A percentile compares a stretch with the other conserved stretches of the same genome.
phyloP scores from a whole-genome alignment of 2,113 vertebrate species.

The Kryptolebias marmoratus region DNA sequence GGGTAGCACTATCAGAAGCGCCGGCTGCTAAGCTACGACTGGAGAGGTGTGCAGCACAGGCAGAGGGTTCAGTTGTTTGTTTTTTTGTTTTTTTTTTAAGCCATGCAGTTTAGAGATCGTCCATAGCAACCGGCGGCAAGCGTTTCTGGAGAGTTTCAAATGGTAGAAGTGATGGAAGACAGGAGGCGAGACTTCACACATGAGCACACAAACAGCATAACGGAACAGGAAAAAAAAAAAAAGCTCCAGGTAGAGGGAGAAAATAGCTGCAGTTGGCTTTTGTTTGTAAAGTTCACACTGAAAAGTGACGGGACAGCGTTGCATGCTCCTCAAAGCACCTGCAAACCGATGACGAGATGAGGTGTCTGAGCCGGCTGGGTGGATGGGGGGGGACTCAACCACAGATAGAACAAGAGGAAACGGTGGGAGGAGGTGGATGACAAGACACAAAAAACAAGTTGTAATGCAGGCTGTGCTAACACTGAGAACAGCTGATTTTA shows the following conservation, averaged over 20 bases:
- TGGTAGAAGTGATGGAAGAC: conserved; percentile 36
- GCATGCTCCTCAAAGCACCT: conserved; percentile 63
- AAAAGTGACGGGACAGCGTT: conserved; percentile 50
- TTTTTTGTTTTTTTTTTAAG: conserved; percentile 23
- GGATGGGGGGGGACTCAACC: conserved; percentile 12
- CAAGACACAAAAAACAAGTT: background rate
- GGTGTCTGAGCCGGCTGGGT: conserved; percentile 17
- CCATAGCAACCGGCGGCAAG: conserved; percentile 73
- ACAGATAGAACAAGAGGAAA: conserved; percentile 19
- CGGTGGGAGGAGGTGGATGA: background rate
- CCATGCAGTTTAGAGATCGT: conserved; percentile 75
- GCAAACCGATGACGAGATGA: conserved; percentile 45
- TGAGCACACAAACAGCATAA: conserved; percentile 20
- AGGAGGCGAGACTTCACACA: conserved; percentile 48
- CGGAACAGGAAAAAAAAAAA: background rate
- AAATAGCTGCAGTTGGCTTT: conserved; percentile 62
- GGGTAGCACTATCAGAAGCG: conserved; percentile 33
- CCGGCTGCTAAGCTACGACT: conserved; percentile 78
- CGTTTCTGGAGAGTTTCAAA: conserved; percentile 29
- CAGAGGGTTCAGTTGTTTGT: conserved; percentile 29
- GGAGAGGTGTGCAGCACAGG: conserved; percentile 57
- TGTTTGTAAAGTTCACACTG: conserved; percentile 50
- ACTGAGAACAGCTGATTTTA: conserved; percentile 30
- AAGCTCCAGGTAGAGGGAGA: conserved; percentile 47
- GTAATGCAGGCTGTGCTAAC: conserved; percentile 34